phyloP scores from a whole-genome alignment of 2,888 invertebrate species.

The Drosophila kanekoi region DNA sequence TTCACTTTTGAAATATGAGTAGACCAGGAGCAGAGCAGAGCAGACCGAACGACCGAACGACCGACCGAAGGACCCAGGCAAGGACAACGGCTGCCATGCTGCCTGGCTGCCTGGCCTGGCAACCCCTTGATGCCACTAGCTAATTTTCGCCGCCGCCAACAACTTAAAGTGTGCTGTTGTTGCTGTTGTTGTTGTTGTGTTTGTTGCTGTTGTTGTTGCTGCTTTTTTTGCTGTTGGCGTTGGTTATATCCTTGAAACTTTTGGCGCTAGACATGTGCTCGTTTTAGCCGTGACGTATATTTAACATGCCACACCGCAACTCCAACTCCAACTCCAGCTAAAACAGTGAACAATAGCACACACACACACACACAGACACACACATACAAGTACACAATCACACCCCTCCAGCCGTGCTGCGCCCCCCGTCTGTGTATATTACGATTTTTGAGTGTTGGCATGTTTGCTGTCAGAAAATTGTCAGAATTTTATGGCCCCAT shows the following conservation, averaged over 20 bases:
- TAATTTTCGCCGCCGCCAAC: conserved; percentile 62
- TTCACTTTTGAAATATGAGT: conserved; percentile 71
- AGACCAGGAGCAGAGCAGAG: conserved; percentile 23
- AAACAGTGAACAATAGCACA: conserved; percentile 6
- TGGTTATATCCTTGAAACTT: conserved; percentile 77
- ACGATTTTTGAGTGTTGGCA: conserved; percentile 79
- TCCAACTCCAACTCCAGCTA: conserved; percentile 41
- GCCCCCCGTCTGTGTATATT: conserved; percentile 46
- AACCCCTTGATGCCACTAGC: conserved; percentile 60
- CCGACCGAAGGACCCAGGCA: conserved; percentile 26
- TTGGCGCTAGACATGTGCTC: conserved; percentile 73
- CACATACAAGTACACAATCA: not conserved
- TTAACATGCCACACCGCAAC: conserved; percentile 81
- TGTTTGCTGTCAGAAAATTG: conserved; percentile 81
- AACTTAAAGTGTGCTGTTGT: conserved; percentile 63
- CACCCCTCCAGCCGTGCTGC: not conserved
- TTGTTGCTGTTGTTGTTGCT: conserved; percentile 18
- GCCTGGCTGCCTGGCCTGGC: conserved; percentile 6
- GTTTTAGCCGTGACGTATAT: conserved; percentile 75
- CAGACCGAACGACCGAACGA: conserved; percentile 1
- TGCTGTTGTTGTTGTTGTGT: conserved; percentile 11
- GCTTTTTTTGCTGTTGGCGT: conserved; percentile 52
- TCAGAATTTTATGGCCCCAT: conserved; percentile 76
- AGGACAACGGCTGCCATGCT: conserved; percentile 39
- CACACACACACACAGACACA: conserved; percentile 4